Evolutionary conservation across 1,140 invertebrate genomes (phyloP), one percentile per base, ranked within the genome.

Genomic region (Sminthurides bifidus): DNA sequence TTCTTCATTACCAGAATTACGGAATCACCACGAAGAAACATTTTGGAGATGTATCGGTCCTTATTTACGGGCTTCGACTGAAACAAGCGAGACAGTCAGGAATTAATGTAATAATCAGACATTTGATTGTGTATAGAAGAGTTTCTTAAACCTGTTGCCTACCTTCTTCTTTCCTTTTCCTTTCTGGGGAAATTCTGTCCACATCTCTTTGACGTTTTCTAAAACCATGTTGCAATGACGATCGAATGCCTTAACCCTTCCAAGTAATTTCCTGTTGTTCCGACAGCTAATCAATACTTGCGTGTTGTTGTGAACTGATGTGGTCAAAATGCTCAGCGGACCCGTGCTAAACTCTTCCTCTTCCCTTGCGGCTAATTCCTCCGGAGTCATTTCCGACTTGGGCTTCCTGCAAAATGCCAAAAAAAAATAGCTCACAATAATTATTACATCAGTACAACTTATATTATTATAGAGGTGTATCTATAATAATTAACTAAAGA

Each of bases 191-290:
- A 92, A 75, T 77, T 99, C 96, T 5, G 91, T 98, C 96, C 95
- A 99, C 90, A 98, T 98, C 77, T 99, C 96, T 71, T 97, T 98
- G 0, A 99, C 96, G 74, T 97, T 96, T 75, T 99, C 96, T 61
- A 99, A 74, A 0, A 99, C 95, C 94, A 99, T 98, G 70, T 99
- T 99, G 71, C 92, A 98, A 74, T 99, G 96, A 60, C 95, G 82
- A 71, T 99, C 96, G 73, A 99, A 99, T 5, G 96, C 96, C 71
- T 98, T 98, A 0, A 99, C 93, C 65, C 96, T 78, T 2, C 90
- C 95, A 14, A 99, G 71, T 14, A 99, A 73, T 69, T 99, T 99
- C 68, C 96, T 97, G 69, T 99, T 99, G 71, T 99, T 99, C 64
- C 81, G 69, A 66, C 81, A 84, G 68, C 82, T 84, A 56, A 83